phyloP scores from a whole-genome alignment of 2,888 invertebrate genomes.

The Hydraecia micacea region DNA sequence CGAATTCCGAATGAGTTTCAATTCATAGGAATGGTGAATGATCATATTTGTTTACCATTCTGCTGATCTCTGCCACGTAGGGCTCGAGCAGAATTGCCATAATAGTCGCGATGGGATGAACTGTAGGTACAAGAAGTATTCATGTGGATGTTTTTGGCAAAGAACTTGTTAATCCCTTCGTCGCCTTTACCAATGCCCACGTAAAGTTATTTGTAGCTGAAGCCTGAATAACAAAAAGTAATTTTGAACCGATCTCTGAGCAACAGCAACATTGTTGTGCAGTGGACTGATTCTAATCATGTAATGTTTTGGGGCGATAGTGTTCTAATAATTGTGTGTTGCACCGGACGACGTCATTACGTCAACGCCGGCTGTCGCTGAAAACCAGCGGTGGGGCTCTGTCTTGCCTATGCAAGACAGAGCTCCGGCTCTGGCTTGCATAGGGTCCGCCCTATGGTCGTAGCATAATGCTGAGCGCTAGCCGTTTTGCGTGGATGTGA shows the following conservation, averaged over 20 bases:
- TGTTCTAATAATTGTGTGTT: too few relatives aligned
- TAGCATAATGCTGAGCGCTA: too few relatives aligned
- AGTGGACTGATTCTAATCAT: background rate
- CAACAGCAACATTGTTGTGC: background rate
- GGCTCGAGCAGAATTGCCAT: background rate
- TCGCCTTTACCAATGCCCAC: background rate
- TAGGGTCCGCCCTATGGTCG: too few relatives aligned
- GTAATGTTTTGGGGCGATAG: slow-evolving; percentile 1
- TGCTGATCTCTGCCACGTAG: background rate
- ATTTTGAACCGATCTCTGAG: background rate
- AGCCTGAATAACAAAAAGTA: background rate
- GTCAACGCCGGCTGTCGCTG: too few relatives aligned
- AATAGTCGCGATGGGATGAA: background rate
- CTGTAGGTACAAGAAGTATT: background rate
- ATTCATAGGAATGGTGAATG: slow-evolving; percentile 4
- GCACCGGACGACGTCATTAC: too few relatives aligned
- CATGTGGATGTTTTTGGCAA: slow-evolving; percentile 23
- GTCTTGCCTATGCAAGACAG: too few relatives aligned
- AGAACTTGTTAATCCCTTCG: background rate
- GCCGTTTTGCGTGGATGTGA: too few relatives aligned
- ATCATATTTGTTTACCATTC: slow-evolving; percentile 28
- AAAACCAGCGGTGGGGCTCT: too few relatives aligned
- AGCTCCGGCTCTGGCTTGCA: too few relatives aligned
- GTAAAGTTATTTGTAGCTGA: background rate
- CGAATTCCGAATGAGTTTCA: slow-evolving; percentile 8